Conservation (phyloP, 2,797 vertebrate species). For the Pachyuromys duprasi region DNA sequence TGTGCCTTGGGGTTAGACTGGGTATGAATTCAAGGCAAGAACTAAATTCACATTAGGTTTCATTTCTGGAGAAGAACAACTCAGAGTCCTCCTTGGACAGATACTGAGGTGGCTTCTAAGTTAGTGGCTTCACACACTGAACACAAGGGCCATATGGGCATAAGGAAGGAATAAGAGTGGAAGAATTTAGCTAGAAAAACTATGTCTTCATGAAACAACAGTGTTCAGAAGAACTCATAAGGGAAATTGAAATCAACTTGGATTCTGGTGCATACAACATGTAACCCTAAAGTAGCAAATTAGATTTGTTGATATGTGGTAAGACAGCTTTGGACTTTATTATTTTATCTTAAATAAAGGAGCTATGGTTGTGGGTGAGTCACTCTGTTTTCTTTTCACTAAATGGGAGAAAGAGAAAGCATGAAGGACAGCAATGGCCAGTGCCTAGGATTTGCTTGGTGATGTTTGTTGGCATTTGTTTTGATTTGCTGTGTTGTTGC, state of each 20-base stretch:
- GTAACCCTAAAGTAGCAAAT: background rate
- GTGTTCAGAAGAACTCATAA: background rate
- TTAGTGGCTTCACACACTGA: background rate
- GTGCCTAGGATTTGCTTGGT: background rate
- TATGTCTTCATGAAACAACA: background rate
- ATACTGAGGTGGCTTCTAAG: background rate
- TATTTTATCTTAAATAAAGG: background rate
- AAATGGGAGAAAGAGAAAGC: background rate
- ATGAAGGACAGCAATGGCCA: background rate
- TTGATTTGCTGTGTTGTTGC: background rate
- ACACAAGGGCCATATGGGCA: background rate
- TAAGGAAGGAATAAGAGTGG: background rate
- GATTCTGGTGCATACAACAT: background rate
- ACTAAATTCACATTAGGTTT: background rate
- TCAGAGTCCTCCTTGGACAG: background rate
- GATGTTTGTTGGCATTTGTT: background rate
- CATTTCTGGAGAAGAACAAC: background rate
- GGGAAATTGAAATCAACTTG: background rate
- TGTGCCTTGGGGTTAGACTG: conserved; percentile 48
- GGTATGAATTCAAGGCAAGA: conserved; percentile 55
- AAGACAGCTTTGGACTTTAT: background rate
- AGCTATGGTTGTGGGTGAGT: background rate
- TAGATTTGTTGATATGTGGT: background rate
- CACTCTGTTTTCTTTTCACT: background rate
- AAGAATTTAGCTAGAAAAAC: background rate